phyloP scores from a whole-genome alignment of 2,797 vertebrate genomes.

The Megalops cyprinoides region DNA sequence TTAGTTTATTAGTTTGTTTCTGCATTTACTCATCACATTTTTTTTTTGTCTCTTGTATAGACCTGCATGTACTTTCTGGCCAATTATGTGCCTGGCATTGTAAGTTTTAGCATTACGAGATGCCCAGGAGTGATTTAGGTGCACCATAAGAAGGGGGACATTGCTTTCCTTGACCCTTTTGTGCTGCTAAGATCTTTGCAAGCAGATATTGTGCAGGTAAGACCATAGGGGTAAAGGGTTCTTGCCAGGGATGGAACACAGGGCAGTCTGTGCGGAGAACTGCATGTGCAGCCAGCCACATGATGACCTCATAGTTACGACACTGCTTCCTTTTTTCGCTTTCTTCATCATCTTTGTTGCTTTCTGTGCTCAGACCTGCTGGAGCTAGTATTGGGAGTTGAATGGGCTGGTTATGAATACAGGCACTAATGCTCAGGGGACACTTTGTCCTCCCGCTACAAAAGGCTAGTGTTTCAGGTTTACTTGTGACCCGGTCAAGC shows the following conservation, averaged over 20 bases:
- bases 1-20: too few relatives aligned
- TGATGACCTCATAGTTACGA: not conserved
- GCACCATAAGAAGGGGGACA: slow-evolving; percentile 52
- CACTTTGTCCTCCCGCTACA: too few relatives aligned
- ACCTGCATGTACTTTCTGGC: too few relatives aligned
- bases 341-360: not conserved
- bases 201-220: slow-evolving; percentile 61
- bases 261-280: slow-evolving; percentile 57
- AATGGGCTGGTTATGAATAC: not conserved
- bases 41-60: too few relatives aligned
- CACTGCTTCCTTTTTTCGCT: not conserved
- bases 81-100: too few relatives aligned
- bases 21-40: not conserved
- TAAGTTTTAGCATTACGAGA: slow-evolving; percentile 59
- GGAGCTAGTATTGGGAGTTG: not conserved
- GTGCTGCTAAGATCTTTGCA: slow-evolving; percentile 73
- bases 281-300: slow-evolving; percentile 20
- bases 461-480: not conserved
- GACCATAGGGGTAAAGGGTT: slow-evolving; percentile 63
- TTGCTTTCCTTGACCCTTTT: slow-evolving; percentile 59
- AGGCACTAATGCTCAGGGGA: too few relatives aligned
- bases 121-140: slow-evolving; percentile 60
- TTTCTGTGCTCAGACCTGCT: not conserved
- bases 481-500: not conserved
- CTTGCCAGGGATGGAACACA: slow-evolving; percentile 75